Percentiles rank a stretch among this genome's conserved stretches.
These are phyloP conservation scores for Melanotaenia boesemani DNA, from an alignment of 2,797 vertebrate species.

Conservation along the genomic window DNA sequence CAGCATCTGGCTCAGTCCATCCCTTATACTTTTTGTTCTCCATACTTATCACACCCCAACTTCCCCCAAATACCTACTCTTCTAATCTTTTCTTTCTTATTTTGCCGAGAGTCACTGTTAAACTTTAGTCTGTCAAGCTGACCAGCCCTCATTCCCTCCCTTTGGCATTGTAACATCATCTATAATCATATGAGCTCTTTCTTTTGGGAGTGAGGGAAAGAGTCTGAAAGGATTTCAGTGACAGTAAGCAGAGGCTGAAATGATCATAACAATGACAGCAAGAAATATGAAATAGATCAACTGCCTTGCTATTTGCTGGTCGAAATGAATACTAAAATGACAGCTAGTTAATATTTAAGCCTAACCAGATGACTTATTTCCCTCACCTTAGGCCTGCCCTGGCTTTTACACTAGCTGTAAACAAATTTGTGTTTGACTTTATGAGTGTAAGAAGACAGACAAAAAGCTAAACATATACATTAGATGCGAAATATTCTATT, in stretches of 20 bases:
- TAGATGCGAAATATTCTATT: too few species aligned
- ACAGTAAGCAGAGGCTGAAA: neutral
- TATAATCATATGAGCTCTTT: constrained; percentile 23
- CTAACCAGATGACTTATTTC: too few species aligned
- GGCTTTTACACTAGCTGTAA: too few species aligned
- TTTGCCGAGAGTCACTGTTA: constrained; percentile 25
- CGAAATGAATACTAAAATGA: too few species aligned
- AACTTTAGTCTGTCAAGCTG: constrained; percentile 36
- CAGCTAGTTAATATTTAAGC: too few species aligned
- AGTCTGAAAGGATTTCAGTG: constrained; percentile 9
- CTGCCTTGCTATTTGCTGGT: too few species aligned
- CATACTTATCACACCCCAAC: constrained; percentile 27
- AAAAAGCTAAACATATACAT: too few species aligned
- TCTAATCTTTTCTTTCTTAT: constrained; percentile 12
- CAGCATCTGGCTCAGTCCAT: neutral
- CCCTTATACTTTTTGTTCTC: constrained; percentile 1
- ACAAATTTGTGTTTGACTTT: too few species aligned
- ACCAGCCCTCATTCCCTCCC: constrained; percentile 2
- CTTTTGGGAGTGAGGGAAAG: neutral
- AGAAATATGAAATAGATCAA: neutral
- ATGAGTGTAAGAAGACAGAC: too few species aligned
- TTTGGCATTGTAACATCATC: constrained; percentile 16
- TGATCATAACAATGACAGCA: neutral
- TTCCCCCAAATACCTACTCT: neutral
- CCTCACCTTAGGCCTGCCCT: too few species aligned